Base-by-base conservation (phyloP, 1,140 invertebrate species). In the Sinella curviseta region DNA sequence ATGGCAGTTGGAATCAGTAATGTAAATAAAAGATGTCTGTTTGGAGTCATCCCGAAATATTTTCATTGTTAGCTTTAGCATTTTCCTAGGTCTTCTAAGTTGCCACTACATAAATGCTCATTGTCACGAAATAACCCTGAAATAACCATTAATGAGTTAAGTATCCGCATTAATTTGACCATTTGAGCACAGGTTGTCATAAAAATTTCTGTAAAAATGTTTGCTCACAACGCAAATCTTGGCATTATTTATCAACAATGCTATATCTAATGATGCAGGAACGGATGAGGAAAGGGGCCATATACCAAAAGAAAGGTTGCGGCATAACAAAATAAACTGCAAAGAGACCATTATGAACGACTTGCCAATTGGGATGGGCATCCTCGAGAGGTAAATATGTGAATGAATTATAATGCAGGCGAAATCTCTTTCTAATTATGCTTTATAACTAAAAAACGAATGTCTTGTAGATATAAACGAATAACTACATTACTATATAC, bases 21-120 rank as follows among this genome's bases (percentile, higher is more conserved):
- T 93, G 17, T 88, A n/a, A n/a, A n/a, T 96, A 20, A 93, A 95
- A 84, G 94, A 93, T 84, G 90, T 96, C 28, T 89, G 95, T 84
- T 86, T 96, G 33, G 93, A 93, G 84, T 95, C 93, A 14, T 90
- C 93, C 0, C 88, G 93, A 77, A 96, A 97, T 88, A 86, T 96
- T 1, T 95, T 95, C 85, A 94, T 96, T 76, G 89, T 96, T 17
- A 94, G 94, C 16, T 92, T 96, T 80, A 94, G 94, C 3, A 89
- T 96, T 48, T 95, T 96, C 85, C 93, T 95, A 81, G 93, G 94
- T 4, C 85, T 95, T 85, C 93, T 90, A 24, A 60, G 55, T 60
- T 60, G 77, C 20, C 1, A 73, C 30, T 30, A 17, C 14, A 34
- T 77, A 31, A 31, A 67, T 26, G 8, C 30, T 54, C 48, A n/a